Evolutionary conservation across 2,113 vertebrate species (phyloP), one percentile per base, ranked within the genome.

Genomic region (Salvelinus fontinalis): DNA sequence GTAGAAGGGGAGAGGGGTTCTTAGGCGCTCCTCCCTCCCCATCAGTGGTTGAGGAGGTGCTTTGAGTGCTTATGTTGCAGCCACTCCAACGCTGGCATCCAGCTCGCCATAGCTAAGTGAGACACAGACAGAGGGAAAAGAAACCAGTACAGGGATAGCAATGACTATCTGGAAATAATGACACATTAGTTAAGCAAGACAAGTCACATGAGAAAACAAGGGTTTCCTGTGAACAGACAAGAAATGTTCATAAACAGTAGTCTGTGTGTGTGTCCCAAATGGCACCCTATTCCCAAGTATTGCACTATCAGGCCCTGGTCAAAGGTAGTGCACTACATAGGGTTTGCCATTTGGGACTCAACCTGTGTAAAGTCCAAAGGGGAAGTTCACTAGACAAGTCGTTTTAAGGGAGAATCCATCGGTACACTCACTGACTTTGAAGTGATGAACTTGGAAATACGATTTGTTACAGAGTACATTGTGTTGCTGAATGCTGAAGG

Each of bases 161-260:
- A 79, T 62, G 44, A 34, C 75, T 66, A 11, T 3, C 60, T 78
- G 86, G 89, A 88, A 90, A 88, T 79, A 77, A 77, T 83, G 79
- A 88, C 71, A 75, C 76, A 11, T 44, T 9, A 44, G 65, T 65
- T 44, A 1, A 14, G 14, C 51, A 54, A 54, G 31, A 65, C 77
- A 80, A 83, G 80, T 29, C 75, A 67, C 11, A 4, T 66, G 72
- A 79, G 54, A 83, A 75, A 82, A 70, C 29, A 70, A 80, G 71
- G 31, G 31, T 69, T 78, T 20, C 24, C 69, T 77, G 80, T 69
- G 70, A 78, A 79, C 70, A 78, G 77, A 87, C 76, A 82, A 77
- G 79, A 34, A 60, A 77, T 83, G 74, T 74, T 77, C 62, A 44
- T 65, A 76, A 81, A 84, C 81, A 81, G 81, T 69, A 86, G 80